These are phyloP conservation scores for Junonia oenone DNA, from an alignment of 2,888 invertebrate species.

Conservation along the genomic window DNA sequence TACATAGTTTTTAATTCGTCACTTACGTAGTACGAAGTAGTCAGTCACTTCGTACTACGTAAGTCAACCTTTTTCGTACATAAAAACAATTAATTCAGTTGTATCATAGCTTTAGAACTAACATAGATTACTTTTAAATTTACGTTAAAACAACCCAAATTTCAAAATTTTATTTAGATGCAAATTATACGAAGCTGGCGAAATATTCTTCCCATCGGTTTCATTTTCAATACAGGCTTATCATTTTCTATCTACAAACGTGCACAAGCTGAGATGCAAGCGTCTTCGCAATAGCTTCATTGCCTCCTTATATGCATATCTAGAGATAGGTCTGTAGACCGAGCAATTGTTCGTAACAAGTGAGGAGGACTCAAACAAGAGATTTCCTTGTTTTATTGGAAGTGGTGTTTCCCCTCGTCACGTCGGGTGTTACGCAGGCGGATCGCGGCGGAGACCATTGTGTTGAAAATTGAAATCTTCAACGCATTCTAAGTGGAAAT, in stretches of 20 bases:
- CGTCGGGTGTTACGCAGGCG: slow-evolving; percentile 52
- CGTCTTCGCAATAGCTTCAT: slow-evolving; percentile 2
- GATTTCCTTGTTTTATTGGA: slow-evolving; percentile 63
- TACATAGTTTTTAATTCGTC: too few relatives aligned
- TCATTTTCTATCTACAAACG: neutral
- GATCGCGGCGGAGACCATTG: slow-evolving; percentile 51
- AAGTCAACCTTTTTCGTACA: too few relatives aligned
- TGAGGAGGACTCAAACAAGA: slow-evolving; percentile 57
- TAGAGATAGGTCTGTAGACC: slow-evolving; percentile 17
- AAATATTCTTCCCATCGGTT: neutral
- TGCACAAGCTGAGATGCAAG: neutral
- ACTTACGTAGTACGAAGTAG: too few relatives aligned
- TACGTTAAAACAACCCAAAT: too few relatives aligned
- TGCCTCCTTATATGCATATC: slow-evolving; percentile 7
- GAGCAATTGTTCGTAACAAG: slow-evolving; percentile 32
- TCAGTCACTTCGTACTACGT: too few relatives aligned
- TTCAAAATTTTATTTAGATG: too few relatives aligned
- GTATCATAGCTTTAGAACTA: too few relatives aligned
- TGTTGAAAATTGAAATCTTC: slow-evolving; percentile 31
- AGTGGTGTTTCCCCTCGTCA: slow-evolving; percentile 55
- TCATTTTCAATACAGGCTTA: neutral
- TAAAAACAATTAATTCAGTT: too few relatives aligned
- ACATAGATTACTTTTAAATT: too few relatives aligned
- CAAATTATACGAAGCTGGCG: neutral
- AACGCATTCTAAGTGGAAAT: slow-evolving; percentile 12